These are phyloP conservation scores for Myocastor coypus DNA, from an alignment of 2,113 vertebrate species.

Conservation along the genomic window DNA sequence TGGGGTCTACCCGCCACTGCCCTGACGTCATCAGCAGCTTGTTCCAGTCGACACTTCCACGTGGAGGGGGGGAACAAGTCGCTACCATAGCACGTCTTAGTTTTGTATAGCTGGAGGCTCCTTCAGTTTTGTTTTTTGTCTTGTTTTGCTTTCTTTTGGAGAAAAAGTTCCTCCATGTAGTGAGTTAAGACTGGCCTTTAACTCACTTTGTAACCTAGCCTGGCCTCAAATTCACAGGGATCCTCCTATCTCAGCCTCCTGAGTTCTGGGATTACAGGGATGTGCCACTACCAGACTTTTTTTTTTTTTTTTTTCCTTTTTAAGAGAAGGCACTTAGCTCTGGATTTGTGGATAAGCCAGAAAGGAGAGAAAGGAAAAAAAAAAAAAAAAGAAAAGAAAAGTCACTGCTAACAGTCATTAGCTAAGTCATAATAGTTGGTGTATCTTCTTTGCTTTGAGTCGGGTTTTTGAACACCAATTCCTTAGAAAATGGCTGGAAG, in stretches of 20 bases:
- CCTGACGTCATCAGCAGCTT: background rate
- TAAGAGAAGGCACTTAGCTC: background rate
- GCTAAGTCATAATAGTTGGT: background rate
- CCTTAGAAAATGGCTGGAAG: background rate
- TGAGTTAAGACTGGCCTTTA: background rate
- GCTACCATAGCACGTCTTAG: background rate
- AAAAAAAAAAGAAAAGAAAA: background rate
- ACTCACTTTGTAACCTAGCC: background rate
- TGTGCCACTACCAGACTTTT: background rate
- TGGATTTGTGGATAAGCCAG: no score
- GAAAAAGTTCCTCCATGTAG: background rate
- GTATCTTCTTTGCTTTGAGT: background rate
- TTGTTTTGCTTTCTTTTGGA: background rate
- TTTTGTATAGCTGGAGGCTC: background rate
- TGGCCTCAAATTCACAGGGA: background rate
- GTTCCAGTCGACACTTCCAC: background rate
- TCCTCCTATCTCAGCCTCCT: background rate
- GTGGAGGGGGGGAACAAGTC: background rate
- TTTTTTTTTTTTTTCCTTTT: background rate
- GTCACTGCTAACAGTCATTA: background rate
- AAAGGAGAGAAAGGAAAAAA: no score
- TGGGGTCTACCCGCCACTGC: background rate
- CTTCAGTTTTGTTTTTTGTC: background rate
- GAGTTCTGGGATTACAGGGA: background rate
- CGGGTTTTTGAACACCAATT: background rate